Conservation (phyloP, 37 sponge, comb jelly and placozoan genomes). For the Axinella damicornis region DNA sequence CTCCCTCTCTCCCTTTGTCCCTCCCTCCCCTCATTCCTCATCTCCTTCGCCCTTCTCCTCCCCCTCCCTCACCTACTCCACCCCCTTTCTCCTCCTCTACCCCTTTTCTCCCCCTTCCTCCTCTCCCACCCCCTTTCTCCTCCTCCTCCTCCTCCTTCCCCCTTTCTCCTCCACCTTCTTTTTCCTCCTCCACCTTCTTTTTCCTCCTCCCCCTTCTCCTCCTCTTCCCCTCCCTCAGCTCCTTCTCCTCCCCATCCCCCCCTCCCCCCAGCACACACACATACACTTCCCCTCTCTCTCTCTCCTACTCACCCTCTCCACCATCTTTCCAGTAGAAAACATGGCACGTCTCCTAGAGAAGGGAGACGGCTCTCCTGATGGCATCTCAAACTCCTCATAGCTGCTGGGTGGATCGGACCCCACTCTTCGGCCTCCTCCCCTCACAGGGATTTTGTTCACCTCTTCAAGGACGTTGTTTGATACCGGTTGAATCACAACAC, state of each 20-base stretch:
- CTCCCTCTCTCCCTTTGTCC: background rate
- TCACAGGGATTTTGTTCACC: background rate
- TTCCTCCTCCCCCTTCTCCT: too few species aligned
- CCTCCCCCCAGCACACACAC: too few species aligned
- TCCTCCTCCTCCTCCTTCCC: background rate
- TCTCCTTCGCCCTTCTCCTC: background rate
- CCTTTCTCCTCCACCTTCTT: background rate
- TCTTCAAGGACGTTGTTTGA: constrained; percentile 44
- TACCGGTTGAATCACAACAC: constrained; percentile 34
- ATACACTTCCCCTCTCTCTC: background rate
- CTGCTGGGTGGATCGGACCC: constrained; percentile 1
- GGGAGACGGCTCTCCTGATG: constrained; percentile 36
- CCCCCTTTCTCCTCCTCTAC: background rate
- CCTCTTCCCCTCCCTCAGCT: background rate
- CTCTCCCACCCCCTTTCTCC: background rate
- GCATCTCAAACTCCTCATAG: constrained; percentile 1
- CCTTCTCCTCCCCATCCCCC: background rate
- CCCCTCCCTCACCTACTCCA: background rate
- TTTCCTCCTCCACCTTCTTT: too few species aligned
- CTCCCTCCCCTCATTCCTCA: background rate
- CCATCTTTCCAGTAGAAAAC: constrained; percentile 7
- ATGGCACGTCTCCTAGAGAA: constrained; percentile 52
- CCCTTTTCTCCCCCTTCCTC: background rate
- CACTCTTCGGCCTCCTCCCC: background rate
- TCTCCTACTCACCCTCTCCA: background rate